Evolutionary conservation across 2,113 vertebrate genomes (phyloP).

Genomic region (Ifrita kowaldi): DNA sequence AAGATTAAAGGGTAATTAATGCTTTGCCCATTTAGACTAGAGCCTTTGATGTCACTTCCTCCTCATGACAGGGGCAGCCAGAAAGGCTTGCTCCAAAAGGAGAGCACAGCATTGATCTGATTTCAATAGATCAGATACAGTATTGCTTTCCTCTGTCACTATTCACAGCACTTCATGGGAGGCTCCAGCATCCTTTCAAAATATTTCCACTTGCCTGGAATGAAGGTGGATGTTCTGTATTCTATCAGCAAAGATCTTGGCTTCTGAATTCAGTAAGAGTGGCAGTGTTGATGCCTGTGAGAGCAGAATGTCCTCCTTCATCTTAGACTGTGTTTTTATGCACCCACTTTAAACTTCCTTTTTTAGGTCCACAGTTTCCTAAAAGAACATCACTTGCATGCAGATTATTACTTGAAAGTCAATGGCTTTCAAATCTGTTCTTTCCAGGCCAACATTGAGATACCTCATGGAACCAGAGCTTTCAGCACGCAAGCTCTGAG

Average conservation of each 20-base stretch:
- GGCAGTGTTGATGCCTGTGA: neutral
- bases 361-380: neutral
- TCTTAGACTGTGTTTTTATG: neutral
- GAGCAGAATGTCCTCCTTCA: neutral
- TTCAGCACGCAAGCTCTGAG: conserved; percentile 74
- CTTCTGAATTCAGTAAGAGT: neutral
- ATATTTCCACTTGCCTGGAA: neutral
- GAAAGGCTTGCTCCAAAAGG: neutral
- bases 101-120: neutral
- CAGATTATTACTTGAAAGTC: neutral
- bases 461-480: conserved; percentile 74
- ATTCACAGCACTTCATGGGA: neutral
- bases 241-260: neutral
- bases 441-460: conserved; percentile 72
- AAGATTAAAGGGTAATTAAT: neutral
- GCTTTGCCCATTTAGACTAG: neutral
- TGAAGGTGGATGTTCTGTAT: neutral
- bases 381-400: neutral
- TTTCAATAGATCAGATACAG: neutral
- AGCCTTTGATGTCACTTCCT: neutral
- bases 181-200: neutral
- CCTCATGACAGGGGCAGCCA: neutral
- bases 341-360: neutral
- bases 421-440: neutral
- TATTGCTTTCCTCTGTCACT: neutral